Evolutionary conservation across 2,888 invertebrate genomes (phyloP), one percentile per base, ranked within the genome.

Genomic region (Apodemia zela): DNA sequence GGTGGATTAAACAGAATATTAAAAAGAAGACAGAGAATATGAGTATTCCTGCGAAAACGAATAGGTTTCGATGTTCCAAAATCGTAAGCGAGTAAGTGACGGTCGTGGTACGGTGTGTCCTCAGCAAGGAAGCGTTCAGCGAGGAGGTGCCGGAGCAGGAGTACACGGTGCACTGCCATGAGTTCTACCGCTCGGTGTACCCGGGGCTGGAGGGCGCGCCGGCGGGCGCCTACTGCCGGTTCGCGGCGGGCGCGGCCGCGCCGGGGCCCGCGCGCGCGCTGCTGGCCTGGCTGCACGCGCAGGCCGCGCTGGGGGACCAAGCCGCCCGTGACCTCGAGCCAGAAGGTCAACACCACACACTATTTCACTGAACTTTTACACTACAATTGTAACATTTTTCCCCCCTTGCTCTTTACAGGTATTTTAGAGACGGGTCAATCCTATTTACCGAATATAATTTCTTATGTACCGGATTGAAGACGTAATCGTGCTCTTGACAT

Each of bases 141-240:
- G 66, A 69, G 0, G 29, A 69, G 0, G 21, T 70, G 0, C 15
- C 15, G 15, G 42, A 42, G 15, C 11, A 68, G 1, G 80, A 79
- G 17, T 67, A 68, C 6, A 60, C 71, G 8, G 73, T 79, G 5
- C 75, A 80, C 69, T 79, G 80, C 66, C 84, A 77, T 54, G 88
- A 89, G 80, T 89, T 87, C 81, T 90, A 90, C 77, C 80, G 74
- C 42, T 73, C 78, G 0, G 71, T 90, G 61, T 86, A 89, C 76
- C 77, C 79, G 10, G 74, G 75, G 60, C 78, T 78, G 69, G 25
- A 71, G 73, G 42, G 75, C 79, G 1, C 38, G 47, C 59, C 59
- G 63, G 35, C 79, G 73, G 85, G 84, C 76, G 67, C 73, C 60
- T 89, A 89, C 79, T 83, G 82, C 60, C 73, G 82, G 42, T 89